These are phyloP conservation scores for Crocodylus rhombifer DNA, from an alignment of 2,797 vertebrate species.

Conservation along the genomic window DNA sequence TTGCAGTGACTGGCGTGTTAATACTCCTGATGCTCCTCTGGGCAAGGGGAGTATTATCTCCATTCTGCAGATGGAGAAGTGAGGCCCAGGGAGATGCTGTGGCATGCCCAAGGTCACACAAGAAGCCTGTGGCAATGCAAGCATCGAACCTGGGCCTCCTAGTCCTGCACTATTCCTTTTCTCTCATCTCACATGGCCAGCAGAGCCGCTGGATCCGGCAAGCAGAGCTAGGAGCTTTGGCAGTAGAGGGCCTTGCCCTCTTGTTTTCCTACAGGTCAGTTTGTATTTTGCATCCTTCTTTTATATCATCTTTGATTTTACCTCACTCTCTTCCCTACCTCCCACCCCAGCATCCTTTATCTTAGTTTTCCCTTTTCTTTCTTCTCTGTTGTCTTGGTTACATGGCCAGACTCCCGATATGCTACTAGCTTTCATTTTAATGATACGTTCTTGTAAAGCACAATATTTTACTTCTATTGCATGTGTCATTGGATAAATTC, in stretches of 20 bases:
- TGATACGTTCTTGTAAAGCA: constrained; percentile 78
- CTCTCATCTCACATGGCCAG: background rate
- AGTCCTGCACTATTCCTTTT: background rate
- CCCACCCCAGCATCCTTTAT: constrained; percentile 62
- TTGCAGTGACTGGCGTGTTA: accelerated
- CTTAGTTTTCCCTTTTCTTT: constrained; percentile 67
- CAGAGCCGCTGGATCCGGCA: no score
- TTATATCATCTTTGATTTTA: constrained; percentile 17
- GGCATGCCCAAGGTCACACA: background rate
- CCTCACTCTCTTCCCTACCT: constrained; percentile 48
- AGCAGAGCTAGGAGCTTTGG: no score
- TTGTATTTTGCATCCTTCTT: constrained; percentile 3
- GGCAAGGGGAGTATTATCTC: background rate
- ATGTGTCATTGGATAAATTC: constrained; percentile 80
- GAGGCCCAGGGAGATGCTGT: accelerated
- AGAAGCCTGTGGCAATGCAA: background rate
- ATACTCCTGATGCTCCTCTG: accelerated
- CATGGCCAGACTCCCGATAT: constrained; percentile 74
- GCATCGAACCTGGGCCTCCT: background rate
- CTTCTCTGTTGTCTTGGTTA: constrained; percentile 85
- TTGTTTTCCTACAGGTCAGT: background rate
- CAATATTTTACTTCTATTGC: constrained; percentile 80
- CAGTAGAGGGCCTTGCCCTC: no score
- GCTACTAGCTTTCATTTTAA: constrained; percentile 81
- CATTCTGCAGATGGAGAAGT: background rate